These are phyloP conservation scores for Formica selysi DNA, from an alignment of 1,140 invertebrate species.

Conservation along the genomic window DNA sequence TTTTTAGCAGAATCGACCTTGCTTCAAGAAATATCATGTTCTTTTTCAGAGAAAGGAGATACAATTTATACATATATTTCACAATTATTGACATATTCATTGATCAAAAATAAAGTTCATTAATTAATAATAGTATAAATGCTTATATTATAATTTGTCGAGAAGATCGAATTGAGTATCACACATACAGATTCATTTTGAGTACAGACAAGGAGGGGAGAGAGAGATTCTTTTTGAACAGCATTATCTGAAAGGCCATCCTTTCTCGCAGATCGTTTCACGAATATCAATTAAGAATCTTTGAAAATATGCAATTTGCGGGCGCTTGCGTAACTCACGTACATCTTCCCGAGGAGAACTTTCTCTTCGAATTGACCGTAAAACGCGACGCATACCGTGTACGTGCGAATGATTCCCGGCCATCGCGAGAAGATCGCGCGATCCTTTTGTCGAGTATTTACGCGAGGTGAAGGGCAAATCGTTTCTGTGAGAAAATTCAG, in stretches of 20 bases:
- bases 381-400: slow-evolving; percentile 4
- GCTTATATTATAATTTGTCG: background rate
- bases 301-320: background rate
- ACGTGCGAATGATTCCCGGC: slow-evolving; percentile 25
- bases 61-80: too few relatives aligned
- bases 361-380: slow-evolving; percentile 37
- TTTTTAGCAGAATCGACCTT: background rate
- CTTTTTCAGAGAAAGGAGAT: too few relatives aligned
- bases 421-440: slow-evolving; percentile 47
- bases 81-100: background rate
- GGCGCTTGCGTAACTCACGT: slow-evolving; percentile 35
- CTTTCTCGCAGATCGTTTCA: background rate
- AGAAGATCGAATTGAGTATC: too few relatives aligned
- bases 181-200: background rate
- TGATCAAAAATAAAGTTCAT: background rate
- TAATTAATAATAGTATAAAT: background rate
- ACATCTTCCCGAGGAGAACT: slow-evolving; percentile 30
- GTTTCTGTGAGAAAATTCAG: slow-evolving; percentile 42
- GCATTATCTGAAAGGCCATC: background rate
- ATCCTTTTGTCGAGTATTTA: slow-evolving; percentile 53
- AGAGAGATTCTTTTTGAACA: background rate
- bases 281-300: slow-evolving; percentile 23
- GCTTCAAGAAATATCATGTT: too few relatives aligned
- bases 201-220: background rate
- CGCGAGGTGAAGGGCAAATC: slow-evolving; percentile 59